A percentile compares a stretch with the other conserved stretches of the same genome.
These are phyloP conservation scores for Gallinago paraguaiae DNA, from an alignment of 2,113 vertebrate species.

Conservation along the genomic window DNA sequence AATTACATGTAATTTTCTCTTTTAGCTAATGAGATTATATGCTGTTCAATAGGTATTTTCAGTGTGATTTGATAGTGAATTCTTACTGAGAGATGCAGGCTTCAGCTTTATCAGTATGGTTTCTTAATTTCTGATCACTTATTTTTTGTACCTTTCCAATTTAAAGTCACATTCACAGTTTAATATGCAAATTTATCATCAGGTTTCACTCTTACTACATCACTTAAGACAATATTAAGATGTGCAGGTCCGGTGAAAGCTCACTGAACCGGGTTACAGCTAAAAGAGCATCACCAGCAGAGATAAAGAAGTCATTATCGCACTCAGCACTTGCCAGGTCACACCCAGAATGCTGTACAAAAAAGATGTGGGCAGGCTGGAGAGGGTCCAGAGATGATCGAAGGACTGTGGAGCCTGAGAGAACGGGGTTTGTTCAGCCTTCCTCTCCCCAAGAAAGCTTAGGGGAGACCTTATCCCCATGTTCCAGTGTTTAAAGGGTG, in stretches of 20 bases:
- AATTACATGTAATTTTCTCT: conserved; percentile 39
- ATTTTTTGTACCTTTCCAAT: neutral
- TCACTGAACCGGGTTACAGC: neutral
- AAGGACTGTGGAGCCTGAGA: neutral
- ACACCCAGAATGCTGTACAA: neutral
- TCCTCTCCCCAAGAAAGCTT: neutral
- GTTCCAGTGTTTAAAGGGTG: neutral
- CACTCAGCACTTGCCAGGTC: neutral
- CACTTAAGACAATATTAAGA: neutral
- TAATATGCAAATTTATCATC: neutral
- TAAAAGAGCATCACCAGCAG: neutral
- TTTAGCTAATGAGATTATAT: conserved; percentile 40
- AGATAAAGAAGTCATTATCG: neutral
- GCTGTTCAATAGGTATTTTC: neutral
- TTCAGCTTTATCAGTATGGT: neutral
- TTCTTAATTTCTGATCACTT: neutral
- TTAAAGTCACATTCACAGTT: neutral
- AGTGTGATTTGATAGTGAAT: neutral
- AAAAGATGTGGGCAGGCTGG: neutral
- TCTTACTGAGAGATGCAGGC: neutral
- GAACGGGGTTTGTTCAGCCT: neutral
- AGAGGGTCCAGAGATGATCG: neutral
- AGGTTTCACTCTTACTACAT: neutral
- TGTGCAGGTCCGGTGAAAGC: neutral
- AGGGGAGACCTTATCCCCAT: neutral